Percentiles rank a stretch among this genome's conserved stretches.
These are phyloP conservation scores for Acanthurus tractus DNA, from an alignment of 2,797 vertebrate species.

Conservation along the genomic window DNA sequence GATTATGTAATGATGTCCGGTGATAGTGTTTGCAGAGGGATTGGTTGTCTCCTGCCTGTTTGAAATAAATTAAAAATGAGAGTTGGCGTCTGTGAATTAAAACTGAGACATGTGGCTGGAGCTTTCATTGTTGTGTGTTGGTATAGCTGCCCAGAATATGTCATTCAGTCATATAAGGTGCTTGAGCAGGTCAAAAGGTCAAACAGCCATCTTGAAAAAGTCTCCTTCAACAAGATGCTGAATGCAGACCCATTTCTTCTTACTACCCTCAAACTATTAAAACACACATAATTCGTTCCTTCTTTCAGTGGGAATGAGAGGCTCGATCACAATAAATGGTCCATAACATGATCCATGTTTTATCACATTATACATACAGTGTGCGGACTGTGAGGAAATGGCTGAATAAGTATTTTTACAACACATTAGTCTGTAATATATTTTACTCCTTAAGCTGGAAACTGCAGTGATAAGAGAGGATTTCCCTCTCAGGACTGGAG, in stretches of 20 bases:
- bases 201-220: slow-evolving; percentile 16
- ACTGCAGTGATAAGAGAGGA: slow-evolving; percentile 7
- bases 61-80: slow-evolving; percentile 53
- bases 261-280: not conserved
- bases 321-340: not conserved
- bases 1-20: slow-evolving; percentile 55
- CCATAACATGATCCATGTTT: not conserved
- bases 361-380: not conserved
- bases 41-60: slow-evolving; percentile 27
- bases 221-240: not conserved
- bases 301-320: not conserved
- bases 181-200: slow-evolving; percentile 33
- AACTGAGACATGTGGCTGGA: not conserved
- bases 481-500: slow-evolving; percentile 13
- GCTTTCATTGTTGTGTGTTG: not conserved
- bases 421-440: not conserved
- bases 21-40: slow-evolving; percentile 28
- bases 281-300: not conserved
- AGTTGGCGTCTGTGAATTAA: slow-evolving; percentile 34
- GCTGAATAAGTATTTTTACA: not conserved
- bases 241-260: too few species aligned
- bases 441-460: not conserved
- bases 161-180: not conserved
- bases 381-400: not conserved
- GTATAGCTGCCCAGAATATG: not conserved